Evolutionary conservation across 2,113 vertebrate species (phyloP), one percentile per base, ranked within the genome.

Genomic region (Ceuthmochares aereus): DNA sequence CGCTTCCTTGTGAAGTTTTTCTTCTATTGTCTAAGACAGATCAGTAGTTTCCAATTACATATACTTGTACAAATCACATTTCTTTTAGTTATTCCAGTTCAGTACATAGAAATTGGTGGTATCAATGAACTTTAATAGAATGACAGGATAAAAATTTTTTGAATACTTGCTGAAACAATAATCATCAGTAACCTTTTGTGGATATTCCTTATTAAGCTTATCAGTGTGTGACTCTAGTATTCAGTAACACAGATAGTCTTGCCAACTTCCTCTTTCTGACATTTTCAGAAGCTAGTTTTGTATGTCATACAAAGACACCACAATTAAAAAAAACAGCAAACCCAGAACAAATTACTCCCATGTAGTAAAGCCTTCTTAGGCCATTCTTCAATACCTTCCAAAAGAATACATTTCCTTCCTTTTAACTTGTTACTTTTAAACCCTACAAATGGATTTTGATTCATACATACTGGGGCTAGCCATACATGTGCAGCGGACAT

Each of bases 211-310:
- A 76, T 87, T 87, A 85, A 91, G n/a, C 14, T 91, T 89, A 89
- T 45, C 74, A 85, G 58, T 58, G 87, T 1, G 0, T 69, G 77
- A 83, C 70, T 87, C 27, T 10, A 32, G 20, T n/a, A 76, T 60
- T 79, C 70, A 66, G 58, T 36, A 73, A 72, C 45, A 80, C 14
- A 58, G 29, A 76, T 4, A 51, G 37, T 43, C 78, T 80, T 72
- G 49, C 63, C 86, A 83, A 91, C 79, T 64, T 93, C 76, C 58
- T 34, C 88, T 77, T 88, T 77, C 40, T 89, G 64, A 85, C 66
- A 93, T 94, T 94, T 96, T 84, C 75, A 90, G 40, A 88, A 76
- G 59, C 79, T 45, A 76, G 36, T 78, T 86, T 93, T 92, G 51
- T 64, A 73, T 55, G 68, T 77, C 85, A 90, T 45, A 83, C 16